phyloP scores from a whole-genome alignment of 2,797 vertebrate genomes.

The Furcifer pardalis region DNA sequence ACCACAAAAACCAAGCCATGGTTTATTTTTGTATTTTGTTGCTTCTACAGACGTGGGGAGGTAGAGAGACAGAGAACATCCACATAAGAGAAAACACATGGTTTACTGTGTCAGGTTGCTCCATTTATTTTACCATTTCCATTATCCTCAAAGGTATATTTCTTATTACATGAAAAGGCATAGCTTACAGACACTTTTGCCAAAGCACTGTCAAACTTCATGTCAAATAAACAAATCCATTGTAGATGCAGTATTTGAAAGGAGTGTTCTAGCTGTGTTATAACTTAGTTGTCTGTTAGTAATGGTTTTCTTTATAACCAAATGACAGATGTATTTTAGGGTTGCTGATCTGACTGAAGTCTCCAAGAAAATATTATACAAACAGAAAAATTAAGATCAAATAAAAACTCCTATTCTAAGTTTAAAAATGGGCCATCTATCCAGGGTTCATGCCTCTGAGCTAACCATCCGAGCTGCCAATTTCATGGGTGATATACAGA shows the following conservation, averaged over 20 bases:
- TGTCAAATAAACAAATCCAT: not conserved
- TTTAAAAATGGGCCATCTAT: not conserved
- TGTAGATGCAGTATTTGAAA: not conserved
- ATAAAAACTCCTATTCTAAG: not conserved
- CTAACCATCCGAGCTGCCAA: not conserved
- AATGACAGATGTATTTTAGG: not conserved
- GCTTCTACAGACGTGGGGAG: not conserved
- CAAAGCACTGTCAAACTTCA: not conserved
- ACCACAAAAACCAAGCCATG: not conserved
- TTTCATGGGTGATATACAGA: not conserved
- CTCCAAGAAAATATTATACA: not conserved
- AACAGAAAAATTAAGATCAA: not conserved
- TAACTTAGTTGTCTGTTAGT: not conserved
- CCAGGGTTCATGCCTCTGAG: not conserved
- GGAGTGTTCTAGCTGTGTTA: not conserved
- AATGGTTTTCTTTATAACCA: not conserved
- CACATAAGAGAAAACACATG: not conserved
- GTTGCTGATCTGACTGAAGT: not conserved
- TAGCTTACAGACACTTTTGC: not conserved
- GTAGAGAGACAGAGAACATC: not conserved
- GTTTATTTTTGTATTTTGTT: constrained; percentile 21
- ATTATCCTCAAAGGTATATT: not conserved
- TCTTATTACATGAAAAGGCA: not conserved
- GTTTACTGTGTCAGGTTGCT: not conserved
- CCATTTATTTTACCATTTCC: not conserved